These are phyloP conservation scores for Gallinago jamesoni DNA, from an alignment of 2,113 vertebrate species.

Conservation along the genomic window DNA sequence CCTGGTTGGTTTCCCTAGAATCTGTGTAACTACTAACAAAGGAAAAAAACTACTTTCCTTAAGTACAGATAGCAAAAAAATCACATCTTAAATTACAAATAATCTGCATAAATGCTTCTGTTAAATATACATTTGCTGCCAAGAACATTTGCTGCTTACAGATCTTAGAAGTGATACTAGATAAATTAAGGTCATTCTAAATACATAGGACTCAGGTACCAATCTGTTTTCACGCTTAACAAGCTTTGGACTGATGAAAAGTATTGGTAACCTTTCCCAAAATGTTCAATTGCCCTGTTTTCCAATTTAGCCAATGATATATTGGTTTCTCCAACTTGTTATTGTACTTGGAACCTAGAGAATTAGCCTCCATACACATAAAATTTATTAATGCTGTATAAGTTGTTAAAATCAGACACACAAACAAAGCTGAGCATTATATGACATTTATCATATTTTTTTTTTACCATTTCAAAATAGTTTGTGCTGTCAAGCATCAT, in stretches of 20 bases:
- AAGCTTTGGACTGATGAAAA: not conserved
- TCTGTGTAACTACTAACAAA: not conserved
- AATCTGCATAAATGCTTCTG: not conserved
- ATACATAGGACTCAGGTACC: not conserved
- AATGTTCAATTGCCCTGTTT: not conserved
- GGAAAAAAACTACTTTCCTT: not conserved
- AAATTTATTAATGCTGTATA: not conserved
- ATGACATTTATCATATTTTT: not conserved
- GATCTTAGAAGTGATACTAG: not conserved
- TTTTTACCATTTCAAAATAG: not conserved
- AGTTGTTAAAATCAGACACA: not conserved
- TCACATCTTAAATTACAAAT: not conserved
- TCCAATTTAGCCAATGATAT: not conserved
- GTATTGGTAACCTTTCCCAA: not conserved
- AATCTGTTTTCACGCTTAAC: not conserved
- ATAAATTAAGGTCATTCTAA: not conserved
- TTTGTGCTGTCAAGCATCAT: not conserved
- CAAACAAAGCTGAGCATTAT: not conserved
- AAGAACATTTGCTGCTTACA: not conserved
- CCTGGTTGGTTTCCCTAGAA: not conserved
- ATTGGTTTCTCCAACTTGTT: not conserved
- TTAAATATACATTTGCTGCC: not conserved
- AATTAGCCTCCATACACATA: not conserved
- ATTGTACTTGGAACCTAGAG: not conserved
- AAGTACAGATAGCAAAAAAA: constrained; percentile 8